Base-by-base conservation (phyloP, 2,888 invertebrate genomes). In the Lepeophtheirus nordmannii region DNA sequence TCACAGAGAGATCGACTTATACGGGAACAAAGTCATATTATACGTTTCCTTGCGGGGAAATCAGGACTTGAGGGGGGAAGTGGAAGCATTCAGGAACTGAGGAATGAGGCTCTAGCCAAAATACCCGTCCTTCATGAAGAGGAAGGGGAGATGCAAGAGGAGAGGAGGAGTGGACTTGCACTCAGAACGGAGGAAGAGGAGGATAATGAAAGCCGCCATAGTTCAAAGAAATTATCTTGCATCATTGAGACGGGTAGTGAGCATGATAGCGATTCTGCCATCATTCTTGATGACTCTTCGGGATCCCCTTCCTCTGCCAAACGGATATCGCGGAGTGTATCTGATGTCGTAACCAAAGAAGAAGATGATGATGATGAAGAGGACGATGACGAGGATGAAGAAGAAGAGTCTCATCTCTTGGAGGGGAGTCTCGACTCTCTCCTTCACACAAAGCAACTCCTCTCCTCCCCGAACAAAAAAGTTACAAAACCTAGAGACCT, bases 91-190 rank as follows among this genome's bases (percentile, higher is more conserved):
- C 53, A 17, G 12, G 46, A 56, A 5, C 56, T 70, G 39, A 68
- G 69, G 10, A 69, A 70, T 59, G 70, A 70, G 62, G 69, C 69
- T 23, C 57, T 70, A 20, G 67, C 69, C 41, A 70, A 70, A 63
- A 69, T 70, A 58, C 67, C 70, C 23, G 69, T 69, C 1, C 69
- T 70, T 56, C 61, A 38, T 7, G 23, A 23, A 37, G 39, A 38
- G 10, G 62, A 39, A 10, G 5, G 39, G 20, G 40, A 61, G 10
- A 10, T 5, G 20, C 40, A 61, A 10, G 9, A 10, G 53, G 8
- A 8, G 8, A 2, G 53, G 17, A 46, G 53, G 53, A 46, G 53
- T n/a, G 14, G n/a, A 14, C 17, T n/a, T n/a, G n/a, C n/a, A n/a
- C n/a, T n/a, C n/a, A n/a, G n/a, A n/a, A n/a, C 5, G 17, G 17